Evolutionary conservation across 2,113 vertebrate species (phyloP).

Genomic region (Proterorhinus semilunaris): DNA sequence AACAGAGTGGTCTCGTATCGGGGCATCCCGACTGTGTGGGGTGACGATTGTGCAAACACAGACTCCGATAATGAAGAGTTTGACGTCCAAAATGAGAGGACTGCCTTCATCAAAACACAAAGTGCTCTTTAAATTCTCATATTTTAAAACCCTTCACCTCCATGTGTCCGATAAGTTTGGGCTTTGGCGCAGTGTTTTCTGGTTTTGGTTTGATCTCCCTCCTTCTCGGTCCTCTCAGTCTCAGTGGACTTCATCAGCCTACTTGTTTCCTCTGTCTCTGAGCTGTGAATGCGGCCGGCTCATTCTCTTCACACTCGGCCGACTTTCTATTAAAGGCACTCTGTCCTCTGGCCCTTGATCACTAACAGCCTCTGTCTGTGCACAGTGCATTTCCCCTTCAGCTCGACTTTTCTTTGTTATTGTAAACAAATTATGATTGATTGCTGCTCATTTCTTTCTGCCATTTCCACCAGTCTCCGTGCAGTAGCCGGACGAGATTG

Average conservation of each 20-base stretch:
- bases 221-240: conserved; percentile 22
- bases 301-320: conserved; percentile 56
- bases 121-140: conserved; percentile 89
- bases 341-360: conserved; percentile 50
- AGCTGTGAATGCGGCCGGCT: conserved; percentile 36
- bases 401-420: conserved; percentile 49
- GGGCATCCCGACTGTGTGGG: conserved; percentile 93
- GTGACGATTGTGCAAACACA: conserved; percentile 83
- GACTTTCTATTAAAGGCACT: conserved; percentile 63
- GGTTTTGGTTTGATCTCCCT: conserved; percentile 40
- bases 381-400: conserved; percentile 43
- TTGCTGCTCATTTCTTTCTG: conserved; percentile 49
- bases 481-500: conserved; percentile 74
- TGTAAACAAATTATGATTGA: conserved; percentile 66
- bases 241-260: conserved; percentile 31
- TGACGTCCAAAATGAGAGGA: conserved; percentile 89
- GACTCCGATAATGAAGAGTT: conserved; percentile 91
- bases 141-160: conserved; percentile 37
- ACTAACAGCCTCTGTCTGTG: conserved; percentile 50
- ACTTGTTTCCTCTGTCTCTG: conserved; percentile 34
- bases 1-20: conserved; percentile 86
- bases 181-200: conserved; percentile 49
- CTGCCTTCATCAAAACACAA: conserved; percentile 99
- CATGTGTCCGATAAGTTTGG: conserved; percentile 42
- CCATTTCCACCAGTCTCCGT: conserved; percentile 50